phyloP scores from a whole-genome alignment of 2,113 vertebrate species.

The Toxostoma redivivum region DNA sequence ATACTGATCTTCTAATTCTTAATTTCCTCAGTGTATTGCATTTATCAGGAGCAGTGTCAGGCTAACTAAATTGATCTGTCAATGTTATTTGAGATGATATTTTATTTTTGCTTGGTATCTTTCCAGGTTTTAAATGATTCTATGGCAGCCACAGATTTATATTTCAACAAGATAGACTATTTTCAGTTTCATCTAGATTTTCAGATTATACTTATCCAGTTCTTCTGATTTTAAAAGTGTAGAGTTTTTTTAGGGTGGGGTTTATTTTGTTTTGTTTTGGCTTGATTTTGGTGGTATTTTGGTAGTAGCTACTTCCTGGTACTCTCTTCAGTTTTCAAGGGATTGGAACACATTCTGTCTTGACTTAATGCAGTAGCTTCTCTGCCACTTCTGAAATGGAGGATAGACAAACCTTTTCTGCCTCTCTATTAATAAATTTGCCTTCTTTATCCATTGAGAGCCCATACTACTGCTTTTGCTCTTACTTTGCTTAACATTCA shows the following conservation, averaged over 20 bases:
- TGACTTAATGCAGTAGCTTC: background rate
- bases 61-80: background rate
- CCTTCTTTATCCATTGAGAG: background rate
- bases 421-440: background rate
- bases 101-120: background rate
- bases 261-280: background rate
- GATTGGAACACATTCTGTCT: background rate
- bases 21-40: background rate
- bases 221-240: background rate
- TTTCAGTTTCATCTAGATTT: background rate
- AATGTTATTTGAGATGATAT: background rate
- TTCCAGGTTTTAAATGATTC: background rate
- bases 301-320: background rate
- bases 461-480: background rate
- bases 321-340: background rate
- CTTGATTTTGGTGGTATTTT: rapidly evolving
- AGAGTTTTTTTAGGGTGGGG: background rate
- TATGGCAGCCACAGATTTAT: background rate
- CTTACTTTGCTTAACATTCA: background rate
- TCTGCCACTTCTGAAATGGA: background rate
- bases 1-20: background rate
- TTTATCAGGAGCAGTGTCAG: background rate
- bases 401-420: background rate
- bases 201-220: background rate
- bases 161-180: background rate